Conservation (phyloP, 2,888 invertebrate species). For the Drosophila greeni region DNA sequence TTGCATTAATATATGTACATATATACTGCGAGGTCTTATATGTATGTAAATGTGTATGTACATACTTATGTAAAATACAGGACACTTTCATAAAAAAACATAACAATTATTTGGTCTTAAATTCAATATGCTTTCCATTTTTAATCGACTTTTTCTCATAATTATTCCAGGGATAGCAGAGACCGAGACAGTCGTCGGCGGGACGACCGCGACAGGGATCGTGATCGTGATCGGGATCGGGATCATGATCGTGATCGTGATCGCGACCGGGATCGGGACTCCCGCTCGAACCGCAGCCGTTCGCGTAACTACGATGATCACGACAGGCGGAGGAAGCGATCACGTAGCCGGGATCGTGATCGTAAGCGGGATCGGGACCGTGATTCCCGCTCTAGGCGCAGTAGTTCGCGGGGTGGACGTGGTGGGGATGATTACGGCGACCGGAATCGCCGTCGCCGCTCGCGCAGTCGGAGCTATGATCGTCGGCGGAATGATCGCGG, state of each 20-base stretch:
- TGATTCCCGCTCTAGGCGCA: constrained; percentile 81
- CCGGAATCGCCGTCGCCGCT: constrained; percentile 66
- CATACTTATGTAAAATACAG: too few relatives aligned
- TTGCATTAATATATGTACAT: background rate
- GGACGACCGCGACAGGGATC: constrained; percentile 73
- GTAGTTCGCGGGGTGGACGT: constrained; percentile 74
- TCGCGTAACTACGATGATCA: constrained; percentile 76
- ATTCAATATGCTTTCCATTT: background rate
- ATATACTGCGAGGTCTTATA: background rate
- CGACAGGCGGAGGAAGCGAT: constrained; percentile 65
- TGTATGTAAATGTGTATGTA: too few relatives aligned
- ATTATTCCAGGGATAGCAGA: constrained; percentile 46
- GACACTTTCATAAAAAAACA: background rate
- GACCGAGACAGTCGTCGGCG: constrained; percentile 51
- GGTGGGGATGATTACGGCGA: constrained; percentile 76
- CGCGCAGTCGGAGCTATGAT: constrained; percentile 67
- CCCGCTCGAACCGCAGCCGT: constrained; percentile 81
- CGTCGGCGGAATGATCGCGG: constrained; percentile 79
- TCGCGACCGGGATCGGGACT: constrained; percentile 77
- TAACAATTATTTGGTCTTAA: background rate
- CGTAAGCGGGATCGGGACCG: constrained; percentile 77
- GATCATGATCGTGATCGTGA: constrained; percentile 68
- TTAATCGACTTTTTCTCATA: background rate
- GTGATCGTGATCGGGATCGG: constrained; percentile 70
- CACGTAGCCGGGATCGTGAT: constrained; percentile 57